Evolutionary conservation across 2,113 vertebrate species (phyloP).

Genomic region (Apaloderma vittatum): DNA sequence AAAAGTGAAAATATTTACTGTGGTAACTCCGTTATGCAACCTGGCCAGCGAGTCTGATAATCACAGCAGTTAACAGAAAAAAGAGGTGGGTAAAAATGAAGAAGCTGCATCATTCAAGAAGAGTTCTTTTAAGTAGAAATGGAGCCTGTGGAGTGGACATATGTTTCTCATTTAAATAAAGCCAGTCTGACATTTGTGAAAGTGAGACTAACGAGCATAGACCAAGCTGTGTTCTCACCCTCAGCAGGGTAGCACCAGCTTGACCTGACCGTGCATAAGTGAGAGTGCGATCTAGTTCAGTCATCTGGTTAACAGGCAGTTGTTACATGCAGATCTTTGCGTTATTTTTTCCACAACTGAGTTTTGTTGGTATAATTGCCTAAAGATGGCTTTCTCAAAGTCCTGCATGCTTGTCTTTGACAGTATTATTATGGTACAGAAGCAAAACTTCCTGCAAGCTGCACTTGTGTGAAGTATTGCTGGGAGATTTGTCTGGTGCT

Average conservation of each 20-base stretch:
- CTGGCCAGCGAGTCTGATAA: not conserved
- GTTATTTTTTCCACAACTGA: not conserved
- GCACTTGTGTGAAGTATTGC: not conserved
- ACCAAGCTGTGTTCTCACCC: not conserved
- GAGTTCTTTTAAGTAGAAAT: not conserved
- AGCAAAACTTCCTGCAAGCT: not conserved
- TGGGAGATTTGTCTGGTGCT: not conserved
- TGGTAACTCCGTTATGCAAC: not conserved
- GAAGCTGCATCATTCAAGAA: not conserved
- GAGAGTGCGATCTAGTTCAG: not conserved
- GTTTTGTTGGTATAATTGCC: not conserved
- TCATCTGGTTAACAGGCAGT: not conserved
- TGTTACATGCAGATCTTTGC: not conserved
- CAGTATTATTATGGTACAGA: not conserved
- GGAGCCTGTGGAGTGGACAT: conserved; percentile 28
- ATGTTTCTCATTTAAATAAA: conserved; percentile 31
- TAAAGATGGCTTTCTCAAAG: not conserved
- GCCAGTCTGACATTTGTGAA: not conserved
- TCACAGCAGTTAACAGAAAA: not conserved
- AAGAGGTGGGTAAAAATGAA: not conserved
- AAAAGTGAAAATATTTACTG: conserved; percentile 20
- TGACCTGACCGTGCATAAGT: not conserved
- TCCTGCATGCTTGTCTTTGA: not conserved
- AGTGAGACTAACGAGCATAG: conserved; percentile 6
- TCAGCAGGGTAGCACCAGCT: not conserved